Base-by-base conservation (phyloP, 2,888 invertebrate genomes). In the Nebria brevicollis region DNA sequence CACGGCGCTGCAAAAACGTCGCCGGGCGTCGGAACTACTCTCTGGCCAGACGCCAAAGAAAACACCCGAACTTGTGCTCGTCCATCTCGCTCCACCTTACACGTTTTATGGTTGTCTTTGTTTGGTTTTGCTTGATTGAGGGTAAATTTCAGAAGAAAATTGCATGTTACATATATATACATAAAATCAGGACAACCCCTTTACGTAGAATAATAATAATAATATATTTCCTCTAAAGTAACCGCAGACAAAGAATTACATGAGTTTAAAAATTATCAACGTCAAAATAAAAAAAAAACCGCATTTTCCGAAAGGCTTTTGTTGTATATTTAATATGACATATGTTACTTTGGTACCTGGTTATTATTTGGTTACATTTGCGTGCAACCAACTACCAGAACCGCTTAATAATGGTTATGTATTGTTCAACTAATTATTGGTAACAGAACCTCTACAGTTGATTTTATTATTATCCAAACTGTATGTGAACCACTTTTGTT, bases 21-120 rank as follows among this genome's bases (percentile, higher is more conserved):
- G 41, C 13, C 41, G 73, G 73, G 15, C 73, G 73, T 11, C 73
- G 73, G 20, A 68, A 26, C 68, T 54, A 54, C 54, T 54, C 54
- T 54, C 54, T 54, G 54, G 54, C 54, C 54, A 54, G 54, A 54
- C 54, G 54, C 54, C 54, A 54, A 54, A 54, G 54, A 54, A 54
- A 54, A 54, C 54, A 54, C 54, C 54, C 54, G 8, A 54, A 54
- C 11, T 54, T 54, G 54, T 54, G 54, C 7, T 54, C 8, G 11
- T 54, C 54, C 8, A 13, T 54, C 7, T 7, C 13, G 11, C 8
- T 54, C 13, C 7, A 54, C 11, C 8, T 3, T 54, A 54, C 54
- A 7, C 54, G 54, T 13, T 8, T 8, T 13, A 2, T 8, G 54
- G 2, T 13, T 54, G 11, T 8, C 54, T 13, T 54, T 54, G 8